Evolutionary conservation across 2,113 vertebrate genomes (phyloP), one percentile per base, ranked within the genome.

Genomic region (Pomatostomus ruficeps): DNA sequence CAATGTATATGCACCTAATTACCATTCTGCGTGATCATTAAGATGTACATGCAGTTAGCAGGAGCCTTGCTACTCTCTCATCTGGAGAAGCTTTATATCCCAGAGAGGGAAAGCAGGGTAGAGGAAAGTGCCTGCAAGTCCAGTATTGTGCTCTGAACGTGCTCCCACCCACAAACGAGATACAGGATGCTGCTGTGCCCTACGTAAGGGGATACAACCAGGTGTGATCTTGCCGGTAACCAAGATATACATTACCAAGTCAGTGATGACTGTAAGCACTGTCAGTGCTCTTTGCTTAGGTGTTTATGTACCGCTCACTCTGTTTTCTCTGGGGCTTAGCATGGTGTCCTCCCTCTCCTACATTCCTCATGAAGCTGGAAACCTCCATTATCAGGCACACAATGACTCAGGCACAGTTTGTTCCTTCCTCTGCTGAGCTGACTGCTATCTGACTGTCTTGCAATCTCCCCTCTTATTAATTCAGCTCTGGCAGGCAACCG

Each of bases 401-500:
- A 70, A 21, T 1, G 3, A 63, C 23, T 52, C 28, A 5, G 75
- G 54, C 61, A 78, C 43, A 52, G 40, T 25, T 40, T 87, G 51
- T 70, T 86, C 85, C 43, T 86, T 74, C 68, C 70, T 73, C 33
- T 54, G 48, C 59, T 49, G 82, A 57, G 48, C 63, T 66, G 85
- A 66, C 86, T 72, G 87, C 45, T 83, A 35, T 89, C 82, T 95
- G 84, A 65, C 80, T 66, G 62, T 76, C 67, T 91, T 29, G 0
- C 57, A 38, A 45, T 59, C 48, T 94, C 42, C 28, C 11, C 19
- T 70, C 46, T 77, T 70, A 62, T 57, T 92, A 86, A 77, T 70
- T 77, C 93, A 77, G 70, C 77, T 71, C 73, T 89, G 84, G 59
- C 89, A 95, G 76, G 68, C 48, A 89, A 33, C 49, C 0, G 55